Conservation (phyloP, 2,888 invertebrate species). For the Tortricodes alternella region DNA sequence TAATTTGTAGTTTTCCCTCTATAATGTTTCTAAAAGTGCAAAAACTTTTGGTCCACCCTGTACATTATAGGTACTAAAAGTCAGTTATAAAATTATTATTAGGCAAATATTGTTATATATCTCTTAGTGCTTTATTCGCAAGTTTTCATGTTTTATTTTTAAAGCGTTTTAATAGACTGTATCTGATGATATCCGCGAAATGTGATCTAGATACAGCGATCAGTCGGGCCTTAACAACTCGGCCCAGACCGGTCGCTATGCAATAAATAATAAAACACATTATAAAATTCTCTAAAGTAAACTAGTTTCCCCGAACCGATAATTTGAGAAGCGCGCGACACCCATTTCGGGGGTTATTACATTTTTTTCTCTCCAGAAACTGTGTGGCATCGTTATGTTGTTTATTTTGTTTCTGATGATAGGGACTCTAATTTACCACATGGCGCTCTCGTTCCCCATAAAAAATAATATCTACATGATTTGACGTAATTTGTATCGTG, state of each 20-base stretch:
- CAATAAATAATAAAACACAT: slow-evolving; percentile 38
- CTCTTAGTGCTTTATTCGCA: neutral
- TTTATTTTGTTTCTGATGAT: slow-evolving; percentile 69
- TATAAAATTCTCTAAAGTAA: slow-evolving; percentile 41
- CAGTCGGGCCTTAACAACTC: neutral
- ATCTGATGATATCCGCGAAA: neutral
- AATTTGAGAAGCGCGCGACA: slow-evolving; percentile 65
- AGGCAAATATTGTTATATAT: neutral
- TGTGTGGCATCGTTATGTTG: slow-evolving; percentile 66
- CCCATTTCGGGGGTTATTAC: slow-evolving; percentile 54
- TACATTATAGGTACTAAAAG: neutral
- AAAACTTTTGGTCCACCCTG: too few species aligned
- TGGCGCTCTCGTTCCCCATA: slow-evolving; percentile 62
- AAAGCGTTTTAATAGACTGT: slow-evolving; percentile 4
- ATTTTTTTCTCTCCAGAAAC: slow-evolving; percentile 57
- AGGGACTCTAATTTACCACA: slow-evolving; percentile 78
- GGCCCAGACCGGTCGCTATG: slow-evolving; percentile 25
- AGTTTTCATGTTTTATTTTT: slow-evolving; percentile 8
- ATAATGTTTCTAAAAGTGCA: too few species aligned
- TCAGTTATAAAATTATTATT: neutral
- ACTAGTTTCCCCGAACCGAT: slow-evolving; percentile 53
- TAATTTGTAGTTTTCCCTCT: too few species aligned
- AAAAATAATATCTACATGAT: slow-evolving; percentile 78
- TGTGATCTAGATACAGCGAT: slow-evolving; percentile 1
- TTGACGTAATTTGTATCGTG: slow-evolving; percentile 74